Conservation (phyloP, 2,888 invertebrate genomes). For the Molorchus minor region DNA sequence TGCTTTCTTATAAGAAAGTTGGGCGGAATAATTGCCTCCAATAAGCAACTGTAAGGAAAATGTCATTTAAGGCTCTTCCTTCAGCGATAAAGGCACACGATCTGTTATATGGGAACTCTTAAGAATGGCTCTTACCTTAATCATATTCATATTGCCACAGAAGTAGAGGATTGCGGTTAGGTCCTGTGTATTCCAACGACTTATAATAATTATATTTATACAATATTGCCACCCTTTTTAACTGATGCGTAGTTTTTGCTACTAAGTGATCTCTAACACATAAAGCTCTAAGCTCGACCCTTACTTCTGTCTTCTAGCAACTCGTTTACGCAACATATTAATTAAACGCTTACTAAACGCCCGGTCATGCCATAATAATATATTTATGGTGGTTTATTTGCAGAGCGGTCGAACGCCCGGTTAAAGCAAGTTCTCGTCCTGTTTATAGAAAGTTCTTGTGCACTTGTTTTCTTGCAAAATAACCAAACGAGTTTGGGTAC, state of each 20-base stretch:
- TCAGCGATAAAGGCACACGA: no score
- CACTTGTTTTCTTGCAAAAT: constrained; percentile 13
- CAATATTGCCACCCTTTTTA: no score
- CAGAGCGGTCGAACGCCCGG: constrained; percentile 45
- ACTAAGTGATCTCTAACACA: no score
- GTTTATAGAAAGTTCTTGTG: constrained; percentile 19
- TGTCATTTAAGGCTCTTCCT: no score
- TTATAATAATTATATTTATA: no score
- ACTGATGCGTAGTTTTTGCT: no score
- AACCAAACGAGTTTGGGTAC: constrained; percentile 16
- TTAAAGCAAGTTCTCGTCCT: constrained; percentile 18
- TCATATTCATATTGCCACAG: constrained; percentile 31
- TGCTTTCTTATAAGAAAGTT: no score
- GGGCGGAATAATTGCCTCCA: no score
- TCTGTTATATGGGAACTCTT: no score
- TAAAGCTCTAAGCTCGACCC: constrained; percentile 2
- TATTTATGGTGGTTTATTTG: constrained; percentile 50
- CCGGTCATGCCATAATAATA: constrained; percentile 52
- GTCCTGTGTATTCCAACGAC: constrained; percentile 20
- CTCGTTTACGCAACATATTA: constrained; percentile 51
- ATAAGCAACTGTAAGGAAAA: no score
- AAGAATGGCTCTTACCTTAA: no score
- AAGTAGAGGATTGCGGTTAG: constrained; percentile 28
- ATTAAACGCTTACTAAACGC: constrained; percentile 53
- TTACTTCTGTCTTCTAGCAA: background rate